Evolutionary conservation across 2,888 invertebrate species (phyloP), one percentile per base, ranked within the genome.

Genomic region (Drosophila nigritarsus): DNA sequence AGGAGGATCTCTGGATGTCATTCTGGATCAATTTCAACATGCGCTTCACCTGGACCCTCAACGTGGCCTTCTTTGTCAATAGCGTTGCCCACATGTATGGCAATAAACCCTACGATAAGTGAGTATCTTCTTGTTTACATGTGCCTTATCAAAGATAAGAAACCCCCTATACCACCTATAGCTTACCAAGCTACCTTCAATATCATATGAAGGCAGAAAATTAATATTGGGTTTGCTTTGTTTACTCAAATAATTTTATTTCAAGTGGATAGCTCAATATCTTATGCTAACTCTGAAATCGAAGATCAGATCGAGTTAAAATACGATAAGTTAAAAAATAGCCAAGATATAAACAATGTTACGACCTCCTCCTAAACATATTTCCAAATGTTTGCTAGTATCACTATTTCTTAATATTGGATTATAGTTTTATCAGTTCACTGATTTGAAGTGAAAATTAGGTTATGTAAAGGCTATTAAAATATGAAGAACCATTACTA

Each of bases 31-130:
- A 96, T 89, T 97, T 97, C 91, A 95, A 97, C 74, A 94, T 96
- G 80, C 95, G 99, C 56, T 99, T 98, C 93, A 96, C 96, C 62
- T 94, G 96, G 76, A 97, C 97, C 0, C 94, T 99, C 11, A 98
- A 99, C 93, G 96, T 97, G 80, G 99, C 99, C 1, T 99, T 97
- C 95, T 95, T 96, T 87, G 98, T 99, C n/a, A 99, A 99, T 93
- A 98, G 98, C 91, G 96, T 97, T 15, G 98, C 99, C 0, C 99
- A 99, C 92, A 95, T 97, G 94, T 98, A 96, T 95, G 98, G 98
- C n/a, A 95, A 96, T 83, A 96, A 96, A 90, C 98, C 99, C 0
- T 99, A 98, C 91, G 98, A 99, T 93, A 96, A 95, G 96, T 96
- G 91, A 93, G 94, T 92, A 34, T 20, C 34, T 8, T 53, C 15